Conservation (phyloP, 2,888 invertebrate genomes). For the Lomographa bimaculata region DNA sequence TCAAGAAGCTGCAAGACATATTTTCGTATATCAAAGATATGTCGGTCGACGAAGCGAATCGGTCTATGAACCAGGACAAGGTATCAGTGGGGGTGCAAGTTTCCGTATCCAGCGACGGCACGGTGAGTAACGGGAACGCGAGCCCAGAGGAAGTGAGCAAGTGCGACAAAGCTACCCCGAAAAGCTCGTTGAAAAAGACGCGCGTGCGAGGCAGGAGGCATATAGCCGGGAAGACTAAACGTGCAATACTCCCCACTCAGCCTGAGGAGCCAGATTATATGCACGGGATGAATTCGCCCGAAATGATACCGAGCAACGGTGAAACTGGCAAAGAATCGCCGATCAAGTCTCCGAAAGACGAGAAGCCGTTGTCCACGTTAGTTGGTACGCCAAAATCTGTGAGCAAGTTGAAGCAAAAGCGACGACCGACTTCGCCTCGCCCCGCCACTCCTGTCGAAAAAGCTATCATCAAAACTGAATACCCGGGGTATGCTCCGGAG, state of each 20-base stretch:
- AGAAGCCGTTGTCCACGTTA: slow-evolving; percentile 59
- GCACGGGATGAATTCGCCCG: slow-evolving; percentile 76
- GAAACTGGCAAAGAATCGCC: slow-evolving; percentile 60
- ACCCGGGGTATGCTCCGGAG: slow-evolving; percentile 65
- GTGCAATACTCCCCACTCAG: slow-evolving; percentile 70
- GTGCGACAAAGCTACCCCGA: slow-evolving; percentile 76
- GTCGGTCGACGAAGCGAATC: slow-evolving; percentile 56
- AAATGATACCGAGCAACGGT: slow-evolving; percentile 72
- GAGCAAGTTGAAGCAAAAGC: slow-evolving; percentile 68
- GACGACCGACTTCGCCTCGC: slow-evolving; percentile 67
- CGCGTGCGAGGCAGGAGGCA: slow-evolving; percentile 71
- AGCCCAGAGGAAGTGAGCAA: slow-evolving; percentile 71
- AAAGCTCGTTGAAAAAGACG: slow-evolving; percentile 77
- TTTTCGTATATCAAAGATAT: slow-evolving; percentile 66
- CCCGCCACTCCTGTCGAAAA: slow-evolving; percentile 75
- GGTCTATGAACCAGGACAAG: slow-evolving; percentile 64
- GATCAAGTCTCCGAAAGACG: slow-evolving; percentile 65
- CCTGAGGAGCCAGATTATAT: slow-evolving; percentile 71
- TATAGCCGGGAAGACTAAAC: slow-evolving; percentile 69
- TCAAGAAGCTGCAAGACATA: slow-evolving; percentile 73
- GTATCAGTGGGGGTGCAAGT: slow-evolving; percentile 71
- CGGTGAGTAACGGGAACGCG: slow-evolving; percentile 68
- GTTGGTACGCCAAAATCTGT: slow-evolving; percentile 74
- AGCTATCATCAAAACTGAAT: slow-evolving; percentile 56
- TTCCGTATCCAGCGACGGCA: slow-evolving; percentile 53